phyloP scores from a whole-genome alignment of 2,113 vertebrate genomes.

The Clarias batrachus region DNA sequence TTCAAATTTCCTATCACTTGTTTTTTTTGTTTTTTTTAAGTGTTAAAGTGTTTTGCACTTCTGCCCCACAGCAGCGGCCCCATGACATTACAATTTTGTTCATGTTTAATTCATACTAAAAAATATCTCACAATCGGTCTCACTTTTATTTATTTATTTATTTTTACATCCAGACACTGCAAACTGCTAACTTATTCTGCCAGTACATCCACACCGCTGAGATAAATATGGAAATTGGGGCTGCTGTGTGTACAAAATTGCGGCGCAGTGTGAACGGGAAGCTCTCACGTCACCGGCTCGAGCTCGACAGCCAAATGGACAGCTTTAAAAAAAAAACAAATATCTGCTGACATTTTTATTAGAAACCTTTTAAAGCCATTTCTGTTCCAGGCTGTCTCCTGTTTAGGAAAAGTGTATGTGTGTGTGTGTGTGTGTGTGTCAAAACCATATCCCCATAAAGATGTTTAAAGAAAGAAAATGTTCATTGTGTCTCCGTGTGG shows the following conservation, averaged over 20 bases:
- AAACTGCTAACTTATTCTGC: neutral
- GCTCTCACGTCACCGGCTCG: neutral
- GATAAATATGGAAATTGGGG: slow-evolving; percentile 16
- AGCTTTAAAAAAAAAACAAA: neutral
- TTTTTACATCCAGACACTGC: neutral
- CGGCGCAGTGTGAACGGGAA: neutral
- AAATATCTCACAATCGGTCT: neutral
- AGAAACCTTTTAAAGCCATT: neutral
- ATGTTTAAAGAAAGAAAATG: neutral
- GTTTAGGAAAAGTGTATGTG: neutral
- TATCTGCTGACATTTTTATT: slow-evolving; percentile 1
- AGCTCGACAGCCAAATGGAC: neutral
- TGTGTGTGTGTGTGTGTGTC: neutral
- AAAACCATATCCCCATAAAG: neutral
- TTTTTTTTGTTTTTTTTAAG: neutral
- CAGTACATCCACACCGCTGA: neutral
- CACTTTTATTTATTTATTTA: neutral
- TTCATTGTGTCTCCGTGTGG: neutral
- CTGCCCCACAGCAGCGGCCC: neutral
- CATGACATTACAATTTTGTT: neutral
- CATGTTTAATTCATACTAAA: neutral
- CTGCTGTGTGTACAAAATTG: neutral
- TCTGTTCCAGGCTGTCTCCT: neutral
- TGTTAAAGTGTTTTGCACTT: neutral
- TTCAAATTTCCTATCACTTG: neutral